These are phyloP conservation scores for Oriolus oriolus DNA, from an alignment of 2,113 vertebrate genomes.

Conservation along the genomic window DNA sequence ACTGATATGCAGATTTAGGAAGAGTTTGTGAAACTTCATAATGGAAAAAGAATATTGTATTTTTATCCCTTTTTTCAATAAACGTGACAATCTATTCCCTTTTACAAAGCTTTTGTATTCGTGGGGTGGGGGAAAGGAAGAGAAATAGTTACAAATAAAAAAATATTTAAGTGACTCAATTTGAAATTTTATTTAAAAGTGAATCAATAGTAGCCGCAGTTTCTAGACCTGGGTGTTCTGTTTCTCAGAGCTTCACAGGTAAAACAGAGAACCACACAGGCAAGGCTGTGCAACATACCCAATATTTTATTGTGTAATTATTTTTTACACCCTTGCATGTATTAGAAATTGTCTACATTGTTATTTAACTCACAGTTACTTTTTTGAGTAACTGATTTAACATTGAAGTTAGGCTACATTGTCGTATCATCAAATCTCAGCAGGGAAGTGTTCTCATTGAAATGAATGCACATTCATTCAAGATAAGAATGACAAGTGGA, in stretches of 20 bases:
- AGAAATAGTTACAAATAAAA: neutral
- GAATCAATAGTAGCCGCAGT: neutral
- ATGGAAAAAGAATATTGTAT: neutral
- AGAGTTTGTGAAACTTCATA: neutral
- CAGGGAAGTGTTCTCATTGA: neutral
- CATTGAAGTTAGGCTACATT: neutral
- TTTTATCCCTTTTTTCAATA: neutral
- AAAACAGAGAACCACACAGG: neutral
- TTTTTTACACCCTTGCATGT: neutral
- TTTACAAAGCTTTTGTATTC: neutral
- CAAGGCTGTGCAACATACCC: neutral
- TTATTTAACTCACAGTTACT: neutral
- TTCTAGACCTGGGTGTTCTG: neutral
- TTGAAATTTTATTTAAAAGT: neutral
- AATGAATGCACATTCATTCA: neutral
- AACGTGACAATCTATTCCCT: fast-evolving
- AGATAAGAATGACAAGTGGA: neutral
- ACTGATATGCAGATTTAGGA: neutral
- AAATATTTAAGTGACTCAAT: neutral
- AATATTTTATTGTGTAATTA: neutral
- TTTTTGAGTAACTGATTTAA: neutral
- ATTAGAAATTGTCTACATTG: neutral
- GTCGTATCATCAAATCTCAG: neutral
- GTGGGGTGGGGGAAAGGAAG: too few species aligned
- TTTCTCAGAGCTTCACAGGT: neutral